Base-by-base conservation (phyloP, 2,888 invertebrate genomes). In the Acanthopleura granulata region DNA sequence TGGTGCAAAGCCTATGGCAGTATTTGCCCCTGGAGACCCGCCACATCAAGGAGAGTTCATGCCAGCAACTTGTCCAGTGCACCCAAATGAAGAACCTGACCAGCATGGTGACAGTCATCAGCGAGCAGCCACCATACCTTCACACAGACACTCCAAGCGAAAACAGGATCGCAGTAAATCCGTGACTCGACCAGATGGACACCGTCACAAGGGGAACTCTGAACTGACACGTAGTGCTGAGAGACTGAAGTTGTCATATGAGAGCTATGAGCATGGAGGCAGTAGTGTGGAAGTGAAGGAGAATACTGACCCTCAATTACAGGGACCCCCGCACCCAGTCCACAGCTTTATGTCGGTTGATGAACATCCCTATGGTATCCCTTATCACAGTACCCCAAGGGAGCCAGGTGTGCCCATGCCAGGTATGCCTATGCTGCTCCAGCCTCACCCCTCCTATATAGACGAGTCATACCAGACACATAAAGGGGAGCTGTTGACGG, bases 251-350 rank as follows among this genome's bases (percentile, higher is more conserved):
- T 22, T 49, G 15, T 40, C 50, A 6, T 49, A 49, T n/a, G 71
- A 71, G 49, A 71, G 50, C 40, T 71, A 71, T 71, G 71, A 71
- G 40, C n/a, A 49, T 49, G 71, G 50, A 29, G 50, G 49, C 18
- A 71, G 49, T 49, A 49, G 50, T 71, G n/a, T 25, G 3, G 71
- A 71, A 4, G 71, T 71, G 40, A 66, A 66, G 14, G 66, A 66
- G 14, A 66, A 66, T 27, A 14, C 66, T 27, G 66, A 66, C 29
- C 40, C 49, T 25, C 71, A 49, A 14, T n/a, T 71, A 49, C 40
- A 71, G 27, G 50, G 50, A 40, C 71, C 71, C 4, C 30, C 18
- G 9, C 71, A 40, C 9, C 40, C 71, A 4, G 4, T 49, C 16
- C 22, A 22, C 9, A 71, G 49, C 25, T 71, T 71, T 40, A 49